A percentile compares a stretch with the other conserved stretches of the same genome.
phyloP scores from a whole-genome alignment of 2,888 invertebrate species.

The Halictus quadricinctus region DNA sequence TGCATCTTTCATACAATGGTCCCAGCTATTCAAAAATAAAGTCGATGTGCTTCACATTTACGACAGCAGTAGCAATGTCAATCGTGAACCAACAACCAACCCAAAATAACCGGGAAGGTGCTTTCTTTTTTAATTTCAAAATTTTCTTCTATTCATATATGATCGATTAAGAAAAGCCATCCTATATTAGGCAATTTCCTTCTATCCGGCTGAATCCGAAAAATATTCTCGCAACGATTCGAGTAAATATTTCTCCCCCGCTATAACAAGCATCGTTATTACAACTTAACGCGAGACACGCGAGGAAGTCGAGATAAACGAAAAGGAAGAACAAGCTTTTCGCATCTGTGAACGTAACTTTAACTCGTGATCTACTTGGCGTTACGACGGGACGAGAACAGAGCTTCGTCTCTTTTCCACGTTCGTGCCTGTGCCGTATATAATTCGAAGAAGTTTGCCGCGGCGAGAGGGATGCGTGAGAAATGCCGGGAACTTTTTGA shows the following conservation, averaged over 20 bases:
- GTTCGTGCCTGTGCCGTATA: background rate
- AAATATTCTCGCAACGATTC: background rate
- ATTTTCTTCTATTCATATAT: background rate
- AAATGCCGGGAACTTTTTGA: constrained; percentile 5
- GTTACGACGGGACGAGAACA: background rate
- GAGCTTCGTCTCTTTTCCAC: background rate
- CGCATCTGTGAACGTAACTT: constrained; percentile 1
- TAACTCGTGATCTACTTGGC: constrained; percentile 4
- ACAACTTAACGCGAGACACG: background rate
- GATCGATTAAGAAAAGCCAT: too few relatives aligned
- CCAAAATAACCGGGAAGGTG: too few relatives aligned
- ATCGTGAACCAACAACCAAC: too few relatives aligned
- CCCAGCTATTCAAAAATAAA: too few relatives aligned
- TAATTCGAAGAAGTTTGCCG: background rate
- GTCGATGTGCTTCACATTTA: too few relatives aligned
- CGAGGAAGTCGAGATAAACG: background rate
- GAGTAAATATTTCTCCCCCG: background rate
- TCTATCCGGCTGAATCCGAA: background rate
- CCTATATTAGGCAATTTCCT: too few relatives aligned
- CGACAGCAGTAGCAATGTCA: too few relatives aligned
- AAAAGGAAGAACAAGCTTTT: constrained; percentile 6
- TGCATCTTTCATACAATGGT: too few relatives aligned
- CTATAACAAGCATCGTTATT: background rate
- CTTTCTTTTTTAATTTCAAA: too few relatives aligned
- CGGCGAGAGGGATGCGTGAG: constrained; percentile 6